Conservation (phyloP, 2,113 vertebrate species). For the Microcebus griseorufus region DNA sequence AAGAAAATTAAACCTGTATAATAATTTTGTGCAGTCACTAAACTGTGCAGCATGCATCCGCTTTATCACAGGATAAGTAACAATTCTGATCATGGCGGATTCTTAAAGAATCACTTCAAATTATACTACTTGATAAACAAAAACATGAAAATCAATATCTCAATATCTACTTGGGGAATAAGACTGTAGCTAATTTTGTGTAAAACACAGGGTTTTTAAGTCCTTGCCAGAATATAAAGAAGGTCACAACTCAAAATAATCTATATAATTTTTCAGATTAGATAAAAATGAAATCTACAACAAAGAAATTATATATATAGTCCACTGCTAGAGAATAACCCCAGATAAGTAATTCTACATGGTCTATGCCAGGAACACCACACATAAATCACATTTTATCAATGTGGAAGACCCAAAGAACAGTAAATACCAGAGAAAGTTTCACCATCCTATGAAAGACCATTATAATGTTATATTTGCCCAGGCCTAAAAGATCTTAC, state of each 20-base stretch:
- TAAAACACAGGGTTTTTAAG: not conserved
- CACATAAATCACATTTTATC: not conserved
- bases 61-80: not conserved
- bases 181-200: not conserved
- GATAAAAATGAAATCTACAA: conserved; percentile 11
- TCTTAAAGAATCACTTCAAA: conserved; percentile 30
- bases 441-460: not conserved
- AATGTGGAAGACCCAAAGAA: not conserved
- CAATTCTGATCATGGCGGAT: not conserved
- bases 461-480: not conserved
- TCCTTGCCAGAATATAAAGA: not conserved
- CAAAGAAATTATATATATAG: not conserved
- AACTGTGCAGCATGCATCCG: not conserved
- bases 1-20: conserved; percentile 19
- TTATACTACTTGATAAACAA: not conserved
- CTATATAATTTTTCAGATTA: not conserved
- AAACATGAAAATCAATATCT: not conserved
- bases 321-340: not conserved
- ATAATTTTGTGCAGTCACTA: not conserved
- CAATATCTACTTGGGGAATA: not conserved
- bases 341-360: not conserved
- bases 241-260: conserved; percentile 15
- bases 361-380: not conserved
- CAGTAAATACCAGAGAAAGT: not conserved
- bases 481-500: not conserved